These are phyloP conservation scores for Baryphthengus martii DNA, from an alignment of 2,113 vertebrate species.

Conservation along the genomic window DNA sequence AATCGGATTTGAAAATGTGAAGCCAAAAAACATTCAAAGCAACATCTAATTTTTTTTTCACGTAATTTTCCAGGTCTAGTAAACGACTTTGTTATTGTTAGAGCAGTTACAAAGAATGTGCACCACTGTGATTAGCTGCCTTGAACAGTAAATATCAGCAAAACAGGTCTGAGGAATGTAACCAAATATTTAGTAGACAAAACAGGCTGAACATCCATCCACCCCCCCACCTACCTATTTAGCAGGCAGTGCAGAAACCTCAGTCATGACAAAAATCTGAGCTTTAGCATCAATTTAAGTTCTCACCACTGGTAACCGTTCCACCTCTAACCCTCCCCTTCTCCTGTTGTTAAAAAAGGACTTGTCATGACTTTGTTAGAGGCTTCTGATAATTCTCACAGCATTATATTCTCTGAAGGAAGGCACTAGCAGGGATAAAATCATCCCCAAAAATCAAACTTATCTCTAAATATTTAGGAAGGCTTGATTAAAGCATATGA, in stretches of 20 bases:
- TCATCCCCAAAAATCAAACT: neutral
- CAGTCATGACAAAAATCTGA: neutral
- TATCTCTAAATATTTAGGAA: neutral
- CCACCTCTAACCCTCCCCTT: neutral
- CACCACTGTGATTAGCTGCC: neutral
- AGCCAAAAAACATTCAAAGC: neutral
- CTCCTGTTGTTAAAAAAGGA: neutral
- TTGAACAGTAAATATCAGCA: neutral
- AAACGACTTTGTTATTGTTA: neutral
- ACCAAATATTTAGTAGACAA: neutral
- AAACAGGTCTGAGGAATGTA: neutral
- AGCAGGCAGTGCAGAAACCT: neutral
- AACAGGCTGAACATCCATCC: neutral
- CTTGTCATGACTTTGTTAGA: neutral
- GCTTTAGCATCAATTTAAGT: neutral
- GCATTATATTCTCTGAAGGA: neutral
- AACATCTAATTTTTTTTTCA: fast-evolving
- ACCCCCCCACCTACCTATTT: neutral
- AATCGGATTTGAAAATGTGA: neutral
- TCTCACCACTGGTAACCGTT: neutral
- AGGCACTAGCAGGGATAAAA: neutral
- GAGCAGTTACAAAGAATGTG: neutral
- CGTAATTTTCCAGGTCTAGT: neutral
- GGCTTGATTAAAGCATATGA: neutral
- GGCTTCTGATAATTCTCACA: neutral